Conservation (phyloP, 2,113 vertebrate species). For the Cyrtonyx montezumae region DNA sequence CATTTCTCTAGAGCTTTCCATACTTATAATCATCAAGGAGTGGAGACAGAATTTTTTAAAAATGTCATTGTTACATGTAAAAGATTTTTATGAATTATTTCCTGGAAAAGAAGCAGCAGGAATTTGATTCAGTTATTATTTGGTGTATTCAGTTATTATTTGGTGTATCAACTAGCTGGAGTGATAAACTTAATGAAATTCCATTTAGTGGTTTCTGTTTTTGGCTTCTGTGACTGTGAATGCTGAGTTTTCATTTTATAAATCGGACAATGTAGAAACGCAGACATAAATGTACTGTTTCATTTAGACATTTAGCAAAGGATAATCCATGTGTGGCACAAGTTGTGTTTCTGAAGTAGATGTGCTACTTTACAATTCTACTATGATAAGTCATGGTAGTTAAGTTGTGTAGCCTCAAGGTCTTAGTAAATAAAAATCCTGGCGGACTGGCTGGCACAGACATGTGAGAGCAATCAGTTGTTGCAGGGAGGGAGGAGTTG, state of each 20-base stretch:
- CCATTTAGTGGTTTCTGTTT: not conserved
- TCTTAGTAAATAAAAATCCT: constrained; percentile 25
- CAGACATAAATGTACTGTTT: not conserved
- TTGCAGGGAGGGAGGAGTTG: constrained; percentile 54
- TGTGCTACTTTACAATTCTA: not conserved
- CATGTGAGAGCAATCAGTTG: constrained; percentile 76
- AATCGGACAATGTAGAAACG: not conserved
- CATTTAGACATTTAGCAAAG: not conserved
- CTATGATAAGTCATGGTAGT: not conserved
- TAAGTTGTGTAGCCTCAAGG: constrained; percentile 55
- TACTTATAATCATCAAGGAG: not conserved
- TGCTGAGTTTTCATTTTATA: not conserved
- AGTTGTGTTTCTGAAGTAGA: not conserved
- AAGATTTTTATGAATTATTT: not conserved
- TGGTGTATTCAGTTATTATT: not conserved
- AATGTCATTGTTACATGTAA: not conserved
- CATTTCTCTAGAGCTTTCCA: not conserved
- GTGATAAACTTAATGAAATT: not conserved
- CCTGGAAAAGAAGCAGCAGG: not conserved
- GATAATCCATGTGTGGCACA: not conserved
- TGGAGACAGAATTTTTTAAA: not conserved
- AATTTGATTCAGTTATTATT: not conserved
- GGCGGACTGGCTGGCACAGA: constrained; percentile 56
- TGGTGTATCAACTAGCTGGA: not conserved
- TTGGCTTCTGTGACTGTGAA: not conserved